Conservation (phyloP, 2,888 invertebrate species). For the Xestia rhomboidea region DNA sequence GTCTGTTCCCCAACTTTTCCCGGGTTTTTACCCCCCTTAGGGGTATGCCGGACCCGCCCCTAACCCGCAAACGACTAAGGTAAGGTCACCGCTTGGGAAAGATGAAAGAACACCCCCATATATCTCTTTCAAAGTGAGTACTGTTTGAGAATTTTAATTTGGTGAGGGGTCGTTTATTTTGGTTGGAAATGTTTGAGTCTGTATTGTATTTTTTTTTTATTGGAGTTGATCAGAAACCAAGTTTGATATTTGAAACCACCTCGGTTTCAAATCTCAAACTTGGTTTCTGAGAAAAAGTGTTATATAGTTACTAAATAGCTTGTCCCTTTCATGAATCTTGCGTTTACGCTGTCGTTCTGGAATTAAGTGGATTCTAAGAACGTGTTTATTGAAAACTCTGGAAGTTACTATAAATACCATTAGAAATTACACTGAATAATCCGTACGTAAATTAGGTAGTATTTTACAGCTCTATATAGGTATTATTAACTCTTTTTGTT, state of each 20-base stretch:
- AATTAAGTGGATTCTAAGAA: not conserved
- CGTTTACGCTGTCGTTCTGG: not conserved
- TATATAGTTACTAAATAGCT: not conserved
- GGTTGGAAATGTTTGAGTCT: slow-evolving; percentile 17
- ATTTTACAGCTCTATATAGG: not conserved
- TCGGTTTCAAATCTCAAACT: not conserved
- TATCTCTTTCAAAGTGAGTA: slow-evolving; percentile 90
- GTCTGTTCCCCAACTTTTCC: slow-evolving; percentile 79
- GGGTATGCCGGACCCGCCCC: slow-evolving; percentile 67
- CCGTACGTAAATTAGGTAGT: not conserved
- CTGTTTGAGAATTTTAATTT: slow-evolving; percentile 90
- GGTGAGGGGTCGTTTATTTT: slow-evolving; percentile 69
- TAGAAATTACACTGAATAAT: not conserved
- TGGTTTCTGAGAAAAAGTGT: not conserved
- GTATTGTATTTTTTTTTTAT: slow-evolving; percentile 2
- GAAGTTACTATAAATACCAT: not conserved
- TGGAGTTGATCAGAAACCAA: not conserved
- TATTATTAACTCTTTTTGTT: not conserved
- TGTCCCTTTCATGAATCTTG: not conserved
- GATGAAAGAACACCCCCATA: slow-evolving; percentile 89
- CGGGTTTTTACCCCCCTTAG: slow-evolving; percentile 66
- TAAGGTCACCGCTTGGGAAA: slow-evolving; percentile 78
- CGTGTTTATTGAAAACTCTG: not conserved
- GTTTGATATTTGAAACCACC: too few relatives aligned
- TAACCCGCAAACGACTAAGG: slow-evolving; percentile 88